Conservation (phyloP, 2,113 vertebrate species). For the Menidia beryllina region DNA sequence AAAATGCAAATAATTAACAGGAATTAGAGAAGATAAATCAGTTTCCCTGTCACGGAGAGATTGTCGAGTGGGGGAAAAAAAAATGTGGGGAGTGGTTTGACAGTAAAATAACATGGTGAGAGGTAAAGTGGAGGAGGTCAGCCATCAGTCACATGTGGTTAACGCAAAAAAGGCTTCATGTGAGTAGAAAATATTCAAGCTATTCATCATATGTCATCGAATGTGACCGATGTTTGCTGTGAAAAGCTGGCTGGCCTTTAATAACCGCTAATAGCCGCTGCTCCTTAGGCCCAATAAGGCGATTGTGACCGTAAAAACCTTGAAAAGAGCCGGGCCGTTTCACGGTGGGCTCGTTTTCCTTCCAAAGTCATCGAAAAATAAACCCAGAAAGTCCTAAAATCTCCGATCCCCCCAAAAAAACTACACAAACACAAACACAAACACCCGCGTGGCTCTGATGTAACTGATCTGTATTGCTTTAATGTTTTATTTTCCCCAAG, state of each 20-base stretch:
- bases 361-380: not conserved
- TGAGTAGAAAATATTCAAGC: too few relatives aligned
- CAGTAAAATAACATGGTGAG: constrained; percentile 10
- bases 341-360: too few relatives aligned
- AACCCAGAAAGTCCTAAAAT: too few relatives aligned
- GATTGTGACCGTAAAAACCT: too few relatives aligned
- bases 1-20: constrained; percentile 28
- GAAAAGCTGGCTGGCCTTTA: too few relatives aligned
- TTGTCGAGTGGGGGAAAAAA: not conserved
- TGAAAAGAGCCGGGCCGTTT: too few relatives aligned
- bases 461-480: constrained; percentile 83
- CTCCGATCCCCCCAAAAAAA: not conserved
- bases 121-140: constrained; percentile 16
- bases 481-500: constrained; percentile 77
- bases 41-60: not conserved
- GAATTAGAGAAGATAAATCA: not conserved
- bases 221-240: too few relatives aligned
- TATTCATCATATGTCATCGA: too few relatives aligned
- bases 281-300: too few relatives aligned
- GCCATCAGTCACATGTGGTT: constrained; percentile 4
- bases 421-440: constrained; percentile 24
- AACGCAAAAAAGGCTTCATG: constrained; percentile 1
- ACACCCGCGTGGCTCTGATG: constrained; percentile 29
- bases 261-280: too few relatives aligned
- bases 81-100: constrained; percentile 22